These are phyloP conservation scores for Reticulitermes lucifugus DNA, from an alignment of 2,888 invertebrate species.

Conservation along the genomic window DNA sequence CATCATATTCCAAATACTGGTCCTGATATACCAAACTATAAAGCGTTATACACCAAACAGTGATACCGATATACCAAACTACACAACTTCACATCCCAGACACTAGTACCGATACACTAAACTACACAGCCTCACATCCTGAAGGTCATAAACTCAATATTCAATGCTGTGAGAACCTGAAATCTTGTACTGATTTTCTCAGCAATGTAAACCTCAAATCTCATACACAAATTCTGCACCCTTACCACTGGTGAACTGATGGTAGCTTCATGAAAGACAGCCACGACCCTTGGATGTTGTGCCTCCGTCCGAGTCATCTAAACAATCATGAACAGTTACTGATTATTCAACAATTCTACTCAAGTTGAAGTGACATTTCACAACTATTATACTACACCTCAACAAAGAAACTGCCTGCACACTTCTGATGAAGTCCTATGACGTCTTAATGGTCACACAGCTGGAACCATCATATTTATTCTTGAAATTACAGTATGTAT, in stretches of 20 bases:
- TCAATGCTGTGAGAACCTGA: no score
- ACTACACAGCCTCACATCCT: no score
- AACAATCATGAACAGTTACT: background rate
- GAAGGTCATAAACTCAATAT: no score
- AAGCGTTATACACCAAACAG: no score
- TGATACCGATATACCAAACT: no score
- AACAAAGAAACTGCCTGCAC: background rate
- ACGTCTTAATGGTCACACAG: no score
- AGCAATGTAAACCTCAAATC: background rate
- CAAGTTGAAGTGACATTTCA: background rate
- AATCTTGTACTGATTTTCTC: background rate
- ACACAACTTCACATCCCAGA: no score
- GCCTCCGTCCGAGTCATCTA: constrained; percentile 25
- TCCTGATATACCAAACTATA: no score
- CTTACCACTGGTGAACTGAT: constrained; percentile 24
- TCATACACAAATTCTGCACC: background rate
- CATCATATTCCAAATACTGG: no score
- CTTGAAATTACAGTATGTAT: no score
- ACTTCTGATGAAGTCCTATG: background rate
- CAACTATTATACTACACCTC: background rate
- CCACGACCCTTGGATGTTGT: constrained; percentile 70
- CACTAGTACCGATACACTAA: no score
- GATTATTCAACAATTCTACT: background rate
- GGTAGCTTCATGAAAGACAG: constrained; percentile 75
- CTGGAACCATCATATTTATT: no score